phyloP scores from a whole-genome alignment of 2,113 vertebrate species.

The Macroglossus sobrinus region DNA sequence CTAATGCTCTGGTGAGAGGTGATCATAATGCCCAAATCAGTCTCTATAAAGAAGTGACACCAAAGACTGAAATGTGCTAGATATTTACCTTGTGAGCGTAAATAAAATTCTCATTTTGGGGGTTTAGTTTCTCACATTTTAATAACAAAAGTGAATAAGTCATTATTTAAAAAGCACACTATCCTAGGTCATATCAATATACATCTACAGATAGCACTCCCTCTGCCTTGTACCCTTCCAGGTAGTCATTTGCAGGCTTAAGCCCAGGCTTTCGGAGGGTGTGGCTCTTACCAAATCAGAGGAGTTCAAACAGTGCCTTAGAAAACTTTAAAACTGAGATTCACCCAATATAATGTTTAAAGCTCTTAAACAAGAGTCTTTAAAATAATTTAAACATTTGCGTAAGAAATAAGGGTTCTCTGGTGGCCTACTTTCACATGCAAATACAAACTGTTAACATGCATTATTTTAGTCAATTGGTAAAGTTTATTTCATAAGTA shows the following conservation, averaged over 20 bases:
- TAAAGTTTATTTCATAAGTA: constrained; percentile 65
- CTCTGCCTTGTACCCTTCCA: not conserved
- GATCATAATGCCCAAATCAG: not conserved
- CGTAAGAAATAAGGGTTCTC: not conserved
- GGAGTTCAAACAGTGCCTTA: not conserved
- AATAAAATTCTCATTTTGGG: not conserved
- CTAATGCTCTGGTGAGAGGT: not conserved
- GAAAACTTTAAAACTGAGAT: not conserved
- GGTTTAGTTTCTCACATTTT: not conserved
- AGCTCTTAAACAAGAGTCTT: not conserved
- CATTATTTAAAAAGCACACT: not conserved
- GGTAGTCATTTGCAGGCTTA: not conserved
- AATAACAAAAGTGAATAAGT: not conserved
- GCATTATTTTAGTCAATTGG: constrained; percentile 26
- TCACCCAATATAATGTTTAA: not conserved
- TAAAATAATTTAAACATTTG: not conserved
- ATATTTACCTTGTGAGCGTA: not conserved
- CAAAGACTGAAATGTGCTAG: not conserved
- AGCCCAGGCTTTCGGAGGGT: not conserved
- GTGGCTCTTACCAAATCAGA: not conserved
- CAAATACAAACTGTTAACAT: constrained; percentile 36
- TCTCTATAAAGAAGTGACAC: not conserved
- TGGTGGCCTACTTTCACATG: constrained; percentile 37
- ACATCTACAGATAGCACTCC: not conserved
- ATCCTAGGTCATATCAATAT: not conserved